Conservation (phyloP, 2,888 invertebrate genomes). For the Ommatoiulus sabulosus region DNA sequence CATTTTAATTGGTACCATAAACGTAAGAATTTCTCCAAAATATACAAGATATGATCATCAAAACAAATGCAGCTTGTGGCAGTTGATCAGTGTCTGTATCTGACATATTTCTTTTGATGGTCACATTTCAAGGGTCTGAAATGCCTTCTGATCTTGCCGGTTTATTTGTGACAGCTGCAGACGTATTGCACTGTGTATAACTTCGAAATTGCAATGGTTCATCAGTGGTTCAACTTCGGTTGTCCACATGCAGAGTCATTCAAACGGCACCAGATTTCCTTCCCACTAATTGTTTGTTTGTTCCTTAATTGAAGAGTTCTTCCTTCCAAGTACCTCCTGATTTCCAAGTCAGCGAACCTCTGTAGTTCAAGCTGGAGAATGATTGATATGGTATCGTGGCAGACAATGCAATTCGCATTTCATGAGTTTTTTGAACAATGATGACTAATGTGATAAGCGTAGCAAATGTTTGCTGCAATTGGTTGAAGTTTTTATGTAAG, state of each 20-base stretch:
- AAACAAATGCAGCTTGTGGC: background rate
- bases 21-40: background rate
- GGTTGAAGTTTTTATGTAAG: too few relatives aligned
- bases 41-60: too few relatives aligned
- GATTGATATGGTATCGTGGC: too few relatives aligned
- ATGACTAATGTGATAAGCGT: too few relatives aligned
- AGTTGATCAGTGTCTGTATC: too few relatives aligned
- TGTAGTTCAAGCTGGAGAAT: background rate
- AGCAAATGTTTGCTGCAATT: too few relatives aligned
- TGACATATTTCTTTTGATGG: background rate
- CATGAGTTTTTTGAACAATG: too few relatives aligned
- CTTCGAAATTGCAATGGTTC: background rate
- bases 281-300: background rate
- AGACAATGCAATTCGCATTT: too few relatives aligned
- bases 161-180: background rate
- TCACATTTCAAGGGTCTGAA: background rate
- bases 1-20: background rate
- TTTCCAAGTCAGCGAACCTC: background rate
- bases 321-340: background rate
- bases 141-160: background rate
- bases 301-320: background rate
- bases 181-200: background rate
- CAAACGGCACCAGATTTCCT: background rate
- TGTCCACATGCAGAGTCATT: slow-evolving; percentile 12
- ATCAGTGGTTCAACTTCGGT: background rate